Evolutionary conservation across 2,113 vertebrate species (phyloP), one percentile per base, ranked within the genome.

Genomic region (Calyptommatus sinebrachiatus): DNA sequence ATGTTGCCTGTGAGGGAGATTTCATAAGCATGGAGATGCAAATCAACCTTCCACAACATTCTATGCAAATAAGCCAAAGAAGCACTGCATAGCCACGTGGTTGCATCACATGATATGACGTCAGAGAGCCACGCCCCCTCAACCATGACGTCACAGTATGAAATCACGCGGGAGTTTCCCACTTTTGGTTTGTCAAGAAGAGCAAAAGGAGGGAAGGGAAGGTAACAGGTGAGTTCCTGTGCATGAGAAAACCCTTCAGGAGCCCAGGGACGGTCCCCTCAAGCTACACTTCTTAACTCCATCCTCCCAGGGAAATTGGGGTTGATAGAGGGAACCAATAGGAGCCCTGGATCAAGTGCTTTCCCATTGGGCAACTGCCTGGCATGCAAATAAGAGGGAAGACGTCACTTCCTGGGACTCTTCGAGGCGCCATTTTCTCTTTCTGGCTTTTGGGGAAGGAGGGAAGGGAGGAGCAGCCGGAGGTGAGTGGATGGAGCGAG

Each of bases 341-440:
- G 87, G 83, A 69, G 24, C 62, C 1, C 14, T 2, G 81, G 0
- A 66, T 7, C 7, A 1, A 11, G 10, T 71, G 67, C 83, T 45
- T 85, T 21, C 79, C 77, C 45, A 95, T 95, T 96, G 95, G 95
- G 86, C 87, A 83, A 16, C n/a, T 63, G 21, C 24, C 24, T 67
- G 81, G 48, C 89, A 96, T 96, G 94, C 91, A 95, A 96, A 95
- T 95, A 53, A 92, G 78, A 1, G 0, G 0, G 0, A 0, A 41
- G 5, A 77, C 94, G 95, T 95, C 95, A 96, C 83, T 95, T 96
- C 95, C 94, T 90, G 90, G 83, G 91, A 62, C 87, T 88, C 89
- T 87, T 89, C 93, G 83, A 93, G 35, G 93, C 95, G 95, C 95
- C 95, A 96, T 96, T 93, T 96, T 96, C 93, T 89, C 94, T 95